A percentile compares a stretch with the other conserved stretches of the same genome.
Evolutionary conservation across 2,797 vertebrate species (phyloP).

Genomic region (Hoplostethus mediterraneus): DNA sequence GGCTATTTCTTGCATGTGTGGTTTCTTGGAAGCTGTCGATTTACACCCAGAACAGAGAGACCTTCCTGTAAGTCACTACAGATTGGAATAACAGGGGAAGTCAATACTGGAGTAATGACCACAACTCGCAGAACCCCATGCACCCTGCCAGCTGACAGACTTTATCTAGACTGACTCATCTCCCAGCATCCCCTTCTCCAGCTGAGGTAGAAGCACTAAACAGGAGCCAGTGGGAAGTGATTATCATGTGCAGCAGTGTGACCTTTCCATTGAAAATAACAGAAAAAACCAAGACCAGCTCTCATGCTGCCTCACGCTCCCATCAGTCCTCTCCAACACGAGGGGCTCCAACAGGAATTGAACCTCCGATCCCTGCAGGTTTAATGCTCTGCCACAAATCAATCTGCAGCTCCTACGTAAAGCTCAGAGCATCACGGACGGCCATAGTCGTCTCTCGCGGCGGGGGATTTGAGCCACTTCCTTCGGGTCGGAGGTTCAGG

Average conservation of each 20-base stretch:
- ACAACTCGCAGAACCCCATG: constrained; percentile 1
- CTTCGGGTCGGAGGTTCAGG: constrained; percentile 4
- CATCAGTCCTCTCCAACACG: background rate
- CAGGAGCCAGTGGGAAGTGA: no score
- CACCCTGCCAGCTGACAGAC: constrained; percentile 25
- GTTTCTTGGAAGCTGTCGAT: constrained; percentile 33
- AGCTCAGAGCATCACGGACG: constrained; percentile 4
- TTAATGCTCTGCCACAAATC: constrained; percentile 44
- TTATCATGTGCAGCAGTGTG: background rate
- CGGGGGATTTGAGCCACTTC: constrained; percentile 4
- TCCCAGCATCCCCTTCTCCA: background rate
- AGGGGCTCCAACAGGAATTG: constrained; percentile 11
- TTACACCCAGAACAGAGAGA: constrained; percentile 31
- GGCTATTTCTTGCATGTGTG: background rate
- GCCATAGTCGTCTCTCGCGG: background rate
- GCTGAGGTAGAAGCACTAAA: background rate
- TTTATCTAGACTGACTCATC: constrained; percentile 39
- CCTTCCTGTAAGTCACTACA: constrained; percentile 34
- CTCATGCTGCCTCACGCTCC: background rate
- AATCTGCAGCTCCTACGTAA: constrained; percentile 23
- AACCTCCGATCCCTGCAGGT: constrained; percentile 13
- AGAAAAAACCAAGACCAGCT: background rate
- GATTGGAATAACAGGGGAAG: constrained; percentile 20
- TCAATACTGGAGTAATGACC: constrained; percentile 33
- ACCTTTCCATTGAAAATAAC: background rate